Percentiles rank a stretch among this genome's conserved stretches.
These are phyloP conservation scores for Calliopsis andreniformis DNA, from an alignment of 1,140 invertebrate genomes.

Conservation along the genomic window DNA sequence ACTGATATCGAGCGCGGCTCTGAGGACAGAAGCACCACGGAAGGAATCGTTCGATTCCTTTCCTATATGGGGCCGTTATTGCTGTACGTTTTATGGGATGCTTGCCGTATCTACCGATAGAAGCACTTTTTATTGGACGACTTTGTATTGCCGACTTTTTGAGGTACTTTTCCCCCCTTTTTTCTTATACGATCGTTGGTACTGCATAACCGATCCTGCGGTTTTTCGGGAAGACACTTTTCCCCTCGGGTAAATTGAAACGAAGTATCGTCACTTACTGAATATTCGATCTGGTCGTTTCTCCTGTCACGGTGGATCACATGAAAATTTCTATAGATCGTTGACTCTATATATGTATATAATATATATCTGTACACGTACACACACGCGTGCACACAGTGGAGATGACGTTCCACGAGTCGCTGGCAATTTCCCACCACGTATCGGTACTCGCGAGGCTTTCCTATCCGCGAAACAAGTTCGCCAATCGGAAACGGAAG, in stretches of 20 bases:
- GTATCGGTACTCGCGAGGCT: conserved; percentile 19
- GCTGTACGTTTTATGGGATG: background rate
- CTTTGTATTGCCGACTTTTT: conserved; percentile 15
- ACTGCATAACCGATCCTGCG: background rate
- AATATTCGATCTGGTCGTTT: too few relatives aligned
- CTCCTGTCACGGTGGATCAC: too few relatives aligned
- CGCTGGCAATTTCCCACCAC: conserved; percentile 16
- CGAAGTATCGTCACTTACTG: too few relatives aligned
- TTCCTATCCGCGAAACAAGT: background rate
- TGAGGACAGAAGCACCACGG: background rate
- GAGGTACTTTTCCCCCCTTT: conserved; percentile 4
- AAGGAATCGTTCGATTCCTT: background rate
- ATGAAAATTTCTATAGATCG: too few relatives aligned
- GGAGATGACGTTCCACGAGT: conserved; percentile 9
- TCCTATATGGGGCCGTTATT: conserved; percentile 1
- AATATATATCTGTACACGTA: background rate
- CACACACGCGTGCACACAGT: background rate
- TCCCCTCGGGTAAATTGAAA: too few relatives aligned
- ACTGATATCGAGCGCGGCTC: conserved; percentile 2
- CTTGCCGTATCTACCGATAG: background rate
- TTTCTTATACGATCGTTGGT: background rate
- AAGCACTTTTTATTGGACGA: conserved; percentile 1
- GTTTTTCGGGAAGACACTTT: too few relatives aligned
- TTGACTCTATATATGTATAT: background rate
- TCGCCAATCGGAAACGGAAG: background rate